Evolutionary conservation across 2,888 invertebrate species (phyloP).

Genomic region (Drosophila fulvimacula): DNA sequence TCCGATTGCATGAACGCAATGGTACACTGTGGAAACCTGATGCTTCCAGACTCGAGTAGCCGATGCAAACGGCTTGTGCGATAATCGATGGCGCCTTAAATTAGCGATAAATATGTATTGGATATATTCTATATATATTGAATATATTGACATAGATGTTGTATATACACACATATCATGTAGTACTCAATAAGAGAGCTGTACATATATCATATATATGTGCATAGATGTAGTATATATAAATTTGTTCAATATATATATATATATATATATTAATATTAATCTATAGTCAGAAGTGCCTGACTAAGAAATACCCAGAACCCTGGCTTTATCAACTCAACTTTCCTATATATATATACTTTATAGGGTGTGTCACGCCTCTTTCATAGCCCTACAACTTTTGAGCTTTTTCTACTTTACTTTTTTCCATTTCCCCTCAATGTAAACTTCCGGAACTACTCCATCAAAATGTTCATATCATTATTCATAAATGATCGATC

Average conservation of each 20-base stretch:
- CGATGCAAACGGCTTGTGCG: slow-evolving; percentile 18
- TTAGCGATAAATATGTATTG: not conserved
- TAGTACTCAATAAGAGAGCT: not conserved
- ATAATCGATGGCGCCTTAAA: slow-evolving; percentile 16
- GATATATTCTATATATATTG: slow-evolving; percentile 2
- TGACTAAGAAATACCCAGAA: too few relatives aligned
- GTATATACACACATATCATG: not conserved
- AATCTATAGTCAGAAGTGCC: too few relatives aligned
- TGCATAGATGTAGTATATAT: too few relatives aligned
- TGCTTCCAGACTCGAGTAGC: slow-evolving; percentile 49
- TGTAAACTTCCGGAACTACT: not conserved
- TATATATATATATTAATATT: not conserved
- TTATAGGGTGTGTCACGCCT: too few relatives aligned
- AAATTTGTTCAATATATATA: too few relatives aligned
- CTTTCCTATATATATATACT: too few relatives aligned
- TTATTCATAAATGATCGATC: not conserved
- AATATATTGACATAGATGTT: not conserved
- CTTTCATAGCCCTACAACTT: too few relatives aligned
- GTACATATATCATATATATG: not conserved
- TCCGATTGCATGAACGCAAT: slow-evolving; percentile 47
- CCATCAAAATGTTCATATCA: not conserved
- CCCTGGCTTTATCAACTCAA: too few relatives aligned
- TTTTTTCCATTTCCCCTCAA: not conserved
- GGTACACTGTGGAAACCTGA: slow-evolving; percentile 23
- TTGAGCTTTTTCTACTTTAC: too few relatives aligned